Evolutionary conservation across 2,888 invertebrate species (phyloP).

Genomic region (Drosophila kuntzei): DNA sequence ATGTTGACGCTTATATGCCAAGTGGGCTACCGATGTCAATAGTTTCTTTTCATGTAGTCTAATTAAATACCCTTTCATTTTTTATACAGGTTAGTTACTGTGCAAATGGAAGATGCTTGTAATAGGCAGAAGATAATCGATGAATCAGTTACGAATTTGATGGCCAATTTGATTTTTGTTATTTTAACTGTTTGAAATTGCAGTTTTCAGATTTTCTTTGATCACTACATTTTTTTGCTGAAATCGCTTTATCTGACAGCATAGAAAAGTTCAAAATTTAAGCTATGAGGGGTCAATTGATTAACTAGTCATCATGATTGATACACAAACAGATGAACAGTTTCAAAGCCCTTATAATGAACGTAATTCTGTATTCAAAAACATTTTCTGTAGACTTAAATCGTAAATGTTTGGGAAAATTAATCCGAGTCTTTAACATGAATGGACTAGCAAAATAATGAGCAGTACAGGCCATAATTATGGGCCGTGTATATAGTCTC

Average conservation of each 20-base stretch:
- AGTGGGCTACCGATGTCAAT: slow-evolving; percentile 2
- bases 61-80: slow-evolving; percentile 26
- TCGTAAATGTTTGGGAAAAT: slow-evolving; percentile 10
- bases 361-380: background rate
- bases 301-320: background rate
- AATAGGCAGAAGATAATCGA: slow-evolving; percentile 28
- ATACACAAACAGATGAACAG: background rate
- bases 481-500: background rate
- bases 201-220: background rate
- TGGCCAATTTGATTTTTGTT: slow-evolving; percentile 7
- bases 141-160: background rate
- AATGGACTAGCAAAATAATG: background rate
- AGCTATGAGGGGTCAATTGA: background rate
- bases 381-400: background rate
- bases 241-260: background rate
- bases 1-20: slow-evolving; percentile 12
- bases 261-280: background rate
- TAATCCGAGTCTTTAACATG: slow-evolving; percentile 7
- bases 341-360: background rate
- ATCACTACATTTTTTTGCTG: background rate
- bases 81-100: background rate
- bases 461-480: slow-evolving; percentile 25
- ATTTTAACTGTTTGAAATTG: background rate
- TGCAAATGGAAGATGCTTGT: slow-evolving; percentile 17
- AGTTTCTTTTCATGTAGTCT: slow-evolving; percentile 12